A percentile compares a stretch with the other conserved stretches of the same genome.
Evolutionary conservation across 2,888 invertebrate genomes (phyloP).

Genomic region (Exocentrus adspersus): DNA sequence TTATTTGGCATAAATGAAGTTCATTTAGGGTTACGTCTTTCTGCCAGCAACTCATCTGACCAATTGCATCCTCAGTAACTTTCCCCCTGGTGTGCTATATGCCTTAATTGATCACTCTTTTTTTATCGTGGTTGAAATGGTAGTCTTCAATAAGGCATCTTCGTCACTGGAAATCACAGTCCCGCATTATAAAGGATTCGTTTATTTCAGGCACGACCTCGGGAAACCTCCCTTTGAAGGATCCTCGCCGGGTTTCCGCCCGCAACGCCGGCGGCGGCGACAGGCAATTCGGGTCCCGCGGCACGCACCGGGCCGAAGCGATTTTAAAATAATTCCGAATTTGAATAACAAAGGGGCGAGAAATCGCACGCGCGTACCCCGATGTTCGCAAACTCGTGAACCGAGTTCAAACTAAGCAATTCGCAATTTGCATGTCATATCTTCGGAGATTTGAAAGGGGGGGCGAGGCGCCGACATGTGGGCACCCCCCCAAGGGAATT

Average conservation of each 20-base stretch:
- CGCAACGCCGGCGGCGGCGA: not conserved
- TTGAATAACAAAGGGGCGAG: conserved; percentile 56
- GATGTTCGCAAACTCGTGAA: conserved; percentile 54
- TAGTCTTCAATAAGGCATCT: too few relatives aligned
- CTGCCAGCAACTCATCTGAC: too few relatives aligned
- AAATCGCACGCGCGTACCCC: conserved; percentile 44
- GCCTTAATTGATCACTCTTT: too few relatives aligned
- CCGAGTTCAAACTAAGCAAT: conserved; percentile 58
- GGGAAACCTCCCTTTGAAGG: too few relatives aligned
- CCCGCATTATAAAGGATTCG: too few relatives aligned
- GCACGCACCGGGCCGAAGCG: conserved; percentile 36
- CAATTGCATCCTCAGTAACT: too few relatives aligned
- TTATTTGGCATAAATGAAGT: too few relatives aligned
- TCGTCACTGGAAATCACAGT: too few relatives aligned
- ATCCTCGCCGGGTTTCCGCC: not conserved
- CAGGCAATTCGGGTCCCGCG: conserved; percentile 3
- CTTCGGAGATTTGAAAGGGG: conserved; percentile 47
- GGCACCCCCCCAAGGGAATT: conserved; percentile 45
- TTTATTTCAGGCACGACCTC: too few relatives aligned
- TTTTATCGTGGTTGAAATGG: too few relatives aligned
- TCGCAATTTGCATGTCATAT: conserved; percentile 58
- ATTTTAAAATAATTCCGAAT: conserved; percentile 48
- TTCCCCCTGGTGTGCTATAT: too few relatives aligned
- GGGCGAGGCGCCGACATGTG: conserved; percentile 47
- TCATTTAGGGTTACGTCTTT: too few relatives aligned